phyloP scores from a whole-genome alignment of 2,888 invertebrate species.

The Amorpha juglandis region DNA sequence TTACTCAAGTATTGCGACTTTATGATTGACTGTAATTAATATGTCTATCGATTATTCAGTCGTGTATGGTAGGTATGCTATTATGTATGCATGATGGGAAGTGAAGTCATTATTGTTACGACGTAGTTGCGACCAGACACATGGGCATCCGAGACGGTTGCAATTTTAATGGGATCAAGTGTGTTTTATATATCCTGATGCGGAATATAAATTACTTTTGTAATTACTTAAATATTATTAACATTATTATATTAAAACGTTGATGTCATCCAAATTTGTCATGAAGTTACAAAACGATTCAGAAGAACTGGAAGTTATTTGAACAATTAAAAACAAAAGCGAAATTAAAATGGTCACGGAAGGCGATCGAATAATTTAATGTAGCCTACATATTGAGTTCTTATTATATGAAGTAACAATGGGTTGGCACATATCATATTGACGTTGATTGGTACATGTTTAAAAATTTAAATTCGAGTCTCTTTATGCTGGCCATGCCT shows the following conservation, averaged over 20 bases:
- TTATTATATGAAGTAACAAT: constrained; percentile 49
- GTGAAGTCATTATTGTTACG: constrained; percentile 15
- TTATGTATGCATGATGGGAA: not conserved
- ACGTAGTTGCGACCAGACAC: constrained; percentile 1
- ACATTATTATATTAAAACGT: not conserved
- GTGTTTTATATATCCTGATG: not conserved
- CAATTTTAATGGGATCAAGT: not conserved
- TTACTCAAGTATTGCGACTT: not conserved
- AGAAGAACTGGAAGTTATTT: not conserved
- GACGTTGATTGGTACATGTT: constrained; percentile 65
- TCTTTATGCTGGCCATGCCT: constrained; percentile 67
- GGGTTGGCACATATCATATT: constrained; percentile 51
- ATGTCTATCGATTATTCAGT: constrained; percentile 13
- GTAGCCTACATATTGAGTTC: constrained; percentile 46
- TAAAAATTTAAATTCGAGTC: constrained; percentile 72
- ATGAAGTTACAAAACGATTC: not conserved
- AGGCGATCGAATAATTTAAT: constrained; percentile 42
- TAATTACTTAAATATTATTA: not conserved
- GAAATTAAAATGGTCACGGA: not conserved
- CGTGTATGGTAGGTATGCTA: too few relatives aligned
- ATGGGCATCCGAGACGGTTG: not conserved
- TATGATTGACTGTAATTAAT: constrained; percentile 18
- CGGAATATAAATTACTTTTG: not conserved
- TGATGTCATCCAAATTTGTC: not conserved
- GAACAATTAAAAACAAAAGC: not conserved